Base-by-base conservation (phyloP, 1,140 invertebrate species). In the Aphidius gifuensis region DNA sequence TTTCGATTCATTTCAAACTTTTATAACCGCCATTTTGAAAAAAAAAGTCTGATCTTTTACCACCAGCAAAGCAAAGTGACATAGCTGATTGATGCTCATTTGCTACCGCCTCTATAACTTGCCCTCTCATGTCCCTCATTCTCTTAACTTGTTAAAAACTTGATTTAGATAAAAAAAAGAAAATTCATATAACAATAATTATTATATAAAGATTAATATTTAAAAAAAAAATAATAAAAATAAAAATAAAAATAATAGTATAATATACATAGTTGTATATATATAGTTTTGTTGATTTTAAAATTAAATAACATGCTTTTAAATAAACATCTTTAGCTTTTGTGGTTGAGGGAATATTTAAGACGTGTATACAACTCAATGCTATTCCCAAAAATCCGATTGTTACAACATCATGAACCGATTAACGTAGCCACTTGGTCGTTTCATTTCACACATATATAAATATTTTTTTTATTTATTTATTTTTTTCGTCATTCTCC, bases 321-420 rank as follows among this genome's bases (percentile, higher is more conserved):
- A 32, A 32, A 32, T 32, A 32, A 32, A 32, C 23, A 32, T 32
- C 23, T 32, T 32, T 32, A 32, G 23, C 23, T 32, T 32, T 32
- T 32, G 23, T 32, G 23, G 23, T 32, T 32, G 4, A 32, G 4
- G 23, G 23, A 32, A 32, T 32, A 32, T 32, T 32, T 32, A 32
- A 32, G 23, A 32, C 23, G 23, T 32, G 2, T 32, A 32, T 32
- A 32, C 23, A 32, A 32, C 23, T 32, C 23, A 32, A 32, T 32
- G 4, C 23, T 32, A 32, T 32, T 2, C 4, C 23, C 4, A 40
- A 69, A 71, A 66, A 68, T 73, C 65, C 73, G 69, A 76, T 77
- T 73, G 77, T 75, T 71, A 72, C 69, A 69, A 74, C 70, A 75
- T 70, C 67, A 67, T 69, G 74, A 77, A 78, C 69, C 77, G 78